Conservation (phyloP, 2,113 vertebrate species). For the Glaucidium brasilianum region DNA sequence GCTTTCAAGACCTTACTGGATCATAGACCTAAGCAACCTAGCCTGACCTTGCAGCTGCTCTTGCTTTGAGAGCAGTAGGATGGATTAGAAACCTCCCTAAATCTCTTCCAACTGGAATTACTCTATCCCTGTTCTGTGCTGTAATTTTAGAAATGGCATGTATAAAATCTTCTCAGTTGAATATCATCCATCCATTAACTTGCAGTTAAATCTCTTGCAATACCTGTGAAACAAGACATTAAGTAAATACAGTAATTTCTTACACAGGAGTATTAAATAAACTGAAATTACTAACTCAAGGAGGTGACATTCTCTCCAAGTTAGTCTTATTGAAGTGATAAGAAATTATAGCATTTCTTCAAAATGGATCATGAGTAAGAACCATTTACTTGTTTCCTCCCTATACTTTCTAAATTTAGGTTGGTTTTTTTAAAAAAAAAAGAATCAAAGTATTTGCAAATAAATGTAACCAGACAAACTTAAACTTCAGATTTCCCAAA, state of each 20-base stretch:
- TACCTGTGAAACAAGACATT: background rate
- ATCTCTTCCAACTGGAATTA: background rate
- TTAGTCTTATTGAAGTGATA: background rate
- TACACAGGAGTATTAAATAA: constrained; percentile 40
- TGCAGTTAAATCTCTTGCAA: constrained; percentile 9
- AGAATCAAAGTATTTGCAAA: background rate
- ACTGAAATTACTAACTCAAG: constrained; percentile 17
- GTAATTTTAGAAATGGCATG: background rate
- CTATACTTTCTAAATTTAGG: background rate
- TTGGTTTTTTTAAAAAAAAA: accelerated
- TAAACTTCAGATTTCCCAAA: background rate
- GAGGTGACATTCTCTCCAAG: background rate
- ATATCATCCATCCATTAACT: background rate
- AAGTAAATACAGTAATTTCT: constrained; percentile 39
- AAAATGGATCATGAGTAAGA: background rate
- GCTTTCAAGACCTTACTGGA: background rate
- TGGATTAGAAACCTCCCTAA: background rate
- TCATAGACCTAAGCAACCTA: background rate
- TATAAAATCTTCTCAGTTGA: background rate
- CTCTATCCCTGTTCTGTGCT: background rate
- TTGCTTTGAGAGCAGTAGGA: background rate
- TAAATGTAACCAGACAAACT: background rate
- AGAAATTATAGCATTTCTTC: background rate
- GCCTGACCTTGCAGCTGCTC: background rate
- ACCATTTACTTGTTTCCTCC: background rate